Evolutionary conservation across 2,113 vertebrate genomes (phyloP), one percentile per base, ranked within the genome.

Genomic region (Pao palembangensis): DNA sequence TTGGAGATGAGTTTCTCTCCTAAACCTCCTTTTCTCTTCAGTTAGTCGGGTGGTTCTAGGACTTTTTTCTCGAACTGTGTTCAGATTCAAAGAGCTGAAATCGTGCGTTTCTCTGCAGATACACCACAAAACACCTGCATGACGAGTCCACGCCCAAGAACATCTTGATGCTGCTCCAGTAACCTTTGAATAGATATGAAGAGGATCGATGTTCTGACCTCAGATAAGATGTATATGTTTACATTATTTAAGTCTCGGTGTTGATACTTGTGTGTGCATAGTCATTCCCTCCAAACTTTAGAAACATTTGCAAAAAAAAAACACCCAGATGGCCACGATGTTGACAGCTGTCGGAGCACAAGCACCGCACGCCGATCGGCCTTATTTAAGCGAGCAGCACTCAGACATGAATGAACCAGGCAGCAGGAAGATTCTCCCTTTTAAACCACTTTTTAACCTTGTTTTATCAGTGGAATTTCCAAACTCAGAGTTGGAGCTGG

Each of bases 161-260:
- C 90, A 95, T 99, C 88, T 88, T 95, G 85, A 92, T 94, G 23
- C 98, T 99, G 97, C 96, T 99, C 71, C 97, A 96, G 93, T 98
- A 97, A 92, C 80, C 51, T 71, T 63, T 55, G 58, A 47, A 79
- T 69, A 73, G 52, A 75, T 70, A 78, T 89, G 84, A 91, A 92
- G 91, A 92, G 94, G 93, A 93, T 93, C 92, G 85, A 75, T 93
- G 91, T 90, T 87, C 92, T 93, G 94, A 94, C 93, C 94, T 96
- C 95, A 93, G 31, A 92, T 93, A 95, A 95, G 94, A 96, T 98
- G 95, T 95, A 95, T 92, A 96, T 98, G 96, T 99, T 99, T 98
- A 98, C 96, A 96, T 96, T 96, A 98, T 98, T 98, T 99, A 98
- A 92, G 90, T 92, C 92, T 94, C 88, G 90, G 88, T 97, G 94